Evolutionary conservation across 2,797 vertebrate species (phyloP), one percentile per base, ranked within the genome.

Genomic region (Neosilurus mollespiculum): DNA sequence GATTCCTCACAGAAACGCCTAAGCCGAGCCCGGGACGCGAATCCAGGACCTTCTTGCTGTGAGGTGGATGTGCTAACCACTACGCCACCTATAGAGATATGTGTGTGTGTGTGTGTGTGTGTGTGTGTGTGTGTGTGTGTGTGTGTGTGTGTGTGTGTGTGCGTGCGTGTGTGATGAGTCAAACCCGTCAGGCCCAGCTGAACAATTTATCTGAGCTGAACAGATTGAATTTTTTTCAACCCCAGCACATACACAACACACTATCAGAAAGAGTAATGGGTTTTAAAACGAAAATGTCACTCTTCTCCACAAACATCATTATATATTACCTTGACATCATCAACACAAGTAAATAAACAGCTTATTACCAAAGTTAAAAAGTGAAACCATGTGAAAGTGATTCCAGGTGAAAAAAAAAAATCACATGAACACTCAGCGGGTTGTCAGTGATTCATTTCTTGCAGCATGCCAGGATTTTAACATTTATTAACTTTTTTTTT

Each of bases 401-500:
- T 75, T 75, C 24, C 6, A 20, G 62, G 43, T 30, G 18, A 66
- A 64, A 62, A 53, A 64, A 58, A 34, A 16, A 64, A 18, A 6
- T 51, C 12, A 16, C 69, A 72, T 12, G 49, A 58, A 15, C 15
- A 20, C 77, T 72, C 54, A 67, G 34, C 82, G 20, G 77, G 80
- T 79, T 78, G 81, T 80, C 62, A 65, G 66, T n/a, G 79, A 84
- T 73, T 90, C 72, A 88, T 91, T 90, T 87, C 87, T 87, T 87
- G 81, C 85, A 79, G 61, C 79, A 81, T 84, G 89, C 86, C 86
- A 90, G 90, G 90, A 62, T 65, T 78, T 91, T 30, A 54, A 51
- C 54, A 58, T 73, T 78, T 81, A 80, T 73, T 81, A 61, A 71
- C 67, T 89, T 87, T 84, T 88, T 83, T 88, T 87, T 66, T 59